A percentile compares a stretch with the other conserved stretches of the same genome.
Evolutionary conservation across 2,888 invertebrate species (phyloP).

Genomic region (Chalcis sispes): DNA sequence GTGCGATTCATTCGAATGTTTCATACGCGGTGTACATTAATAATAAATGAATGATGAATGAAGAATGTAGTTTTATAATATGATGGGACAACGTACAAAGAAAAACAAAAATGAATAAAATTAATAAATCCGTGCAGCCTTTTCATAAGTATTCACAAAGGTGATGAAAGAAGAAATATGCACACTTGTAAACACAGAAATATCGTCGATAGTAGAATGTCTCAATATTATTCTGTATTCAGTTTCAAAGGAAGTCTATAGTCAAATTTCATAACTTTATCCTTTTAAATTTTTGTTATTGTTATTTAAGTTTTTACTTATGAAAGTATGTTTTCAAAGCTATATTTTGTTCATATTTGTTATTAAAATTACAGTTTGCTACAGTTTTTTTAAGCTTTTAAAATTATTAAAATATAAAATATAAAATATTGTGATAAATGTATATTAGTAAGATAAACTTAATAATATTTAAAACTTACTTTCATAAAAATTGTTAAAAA

Average conservation of each 20-base stretch:
- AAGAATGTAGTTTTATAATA: constrained; percentile 54
- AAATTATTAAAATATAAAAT: constrained; percentile 13
- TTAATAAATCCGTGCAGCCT: constrained; percentile 33
- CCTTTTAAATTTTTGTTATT: not conserved
- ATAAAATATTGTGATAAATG: too few relatives aligned
- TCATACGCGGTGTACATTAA: constrained; percentile 49
- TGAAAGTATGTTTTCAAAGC: too few relatives aligned
- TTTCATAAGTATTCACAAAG: constrained; percentile 33
- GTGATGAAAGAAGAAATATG: constrained; percentile 6
- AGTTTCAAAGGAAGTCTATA: constrained; percentile 34
- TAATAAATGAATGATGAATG: constrained; percentile 35
- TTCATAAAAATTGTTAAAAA: constrained; percentile 25
- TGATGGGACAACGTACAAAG: constrained; percentile 44
- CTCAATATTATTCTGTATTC: constrained; percentile 28
- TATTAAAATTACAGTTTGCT: not conserved
- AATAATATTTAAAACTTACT: constrained; percentile 23
- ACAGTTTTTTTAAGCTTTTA: not conserved
- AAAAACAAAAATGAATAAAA: constrained; percentile 30
- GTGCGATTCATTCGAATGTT: constrained; percentile 40
- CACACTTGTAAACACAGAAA: constrained; percentile 5
- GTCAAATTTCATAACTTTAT: constrained; percentile 16
- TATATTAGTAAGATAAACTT: constrained; percentile 9
- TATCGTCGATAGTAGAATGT: constrained; percentile 11
- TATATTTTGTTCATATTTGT: too few relatives aligned
- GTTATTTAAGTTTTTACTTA: too few relatives aligned